Evolutionary conservation across 2,888 invertebrate species (phyloP).

Genomic region (Athalia rosae): DNA sequence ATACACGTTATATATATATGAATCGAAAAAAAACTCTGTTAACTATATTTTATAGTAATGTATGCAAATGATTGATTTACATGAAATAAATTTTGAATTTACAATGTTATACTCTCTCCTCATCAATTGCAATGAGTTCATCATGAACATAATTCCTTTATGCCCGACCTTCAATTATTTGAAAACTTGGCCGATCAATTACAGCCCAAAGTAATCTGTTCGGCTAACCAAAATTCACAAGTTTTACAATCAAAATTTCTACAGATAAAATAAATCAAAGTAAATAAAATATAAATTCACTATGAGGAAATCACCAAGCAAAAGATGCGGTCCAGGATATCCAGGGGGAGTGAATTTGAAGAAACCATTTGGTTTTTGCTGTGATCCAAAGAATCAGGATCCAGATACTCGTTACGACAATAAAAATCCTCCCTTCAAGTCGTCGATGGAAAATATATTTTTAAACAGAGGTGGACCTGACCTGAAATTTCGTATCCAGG

Average conservation of each 20-base stretch:
- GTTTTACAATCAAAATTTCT: not conserved
- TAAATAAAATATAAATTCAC: not conserved
- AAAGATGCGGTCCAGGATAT: constrained; percentile 18
- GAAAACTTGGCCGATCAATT: not conserved
- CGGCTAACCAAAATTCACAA: constrained; percentile 6
- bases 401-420: constrained; percentile 53
- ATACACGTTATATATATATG: constrained; percentile 13
- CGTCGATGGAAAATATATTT: constrained; percentile 51
- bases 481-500: constrained; percentile 60
- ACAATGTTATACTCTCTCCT: not conserved
- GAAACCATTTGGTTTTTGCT: constrained; percentile 66
- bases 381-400: constrained; percentile 58
- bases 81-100: constrained; percentile 21
- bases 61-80: constrained; percentile 15
- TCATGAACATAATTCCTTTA: not conserved
- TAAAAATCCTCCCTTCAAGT: constrained; percentile 54
- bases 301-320: constrained; percentile 29
- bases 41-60: constrained; percentile 22
- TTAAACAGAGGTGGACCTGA: constrained; percentile 59
- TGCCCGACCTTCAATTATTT: not conserved
- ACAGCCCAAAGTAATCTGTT: not conserved
- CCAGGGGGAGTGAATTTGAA: constrained; percentile 33
- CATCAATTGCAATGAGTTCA: not conserved
- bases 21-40: not conserved
- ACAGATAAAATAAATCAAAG: not conserved